Percentiles rank a stretch among this genome's conserved stretches.
These are phyloP conservation scores for Mus caroli DNA, from an alignment of 2,797 vertebrate genomes.

Conservation along the genomic window DNA sequence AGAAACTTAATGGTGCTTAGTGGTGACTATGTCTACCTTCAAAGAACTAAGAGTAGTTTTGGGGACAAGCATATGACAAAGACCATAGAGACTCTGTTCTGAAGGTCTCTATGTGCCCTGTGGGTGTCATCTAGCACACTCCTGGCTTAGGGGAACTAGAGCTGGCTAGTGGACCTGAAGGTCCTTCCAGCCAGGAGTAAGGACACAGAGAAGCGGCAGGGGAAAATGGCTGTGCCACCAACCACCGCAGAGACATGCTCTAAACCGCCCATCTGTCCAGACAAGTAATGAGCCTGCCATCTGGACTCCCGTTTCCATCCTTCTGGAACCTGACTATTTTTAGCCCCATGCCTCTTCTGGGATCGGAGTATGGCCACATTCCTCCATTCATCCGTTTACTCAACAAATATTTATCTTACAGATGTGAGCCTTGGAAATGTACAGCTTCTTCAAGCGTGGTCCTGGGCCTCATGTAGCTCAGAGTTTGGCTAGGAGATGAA, in stretches of 20 bases:
- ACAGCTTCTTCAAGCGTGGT: slow-evolving; percentile 52
- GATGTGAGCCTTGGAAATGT: slow-evolving; percentile 38
- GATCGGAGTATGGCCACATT: slow-evolving; percentile 43
- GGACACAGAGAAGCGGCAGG: background rate
- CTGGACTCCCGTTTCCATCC: slow-evolving; percentile 71
- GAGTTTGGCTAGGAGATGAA: background rate
- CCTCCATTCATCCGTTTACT: slow-evolving; percentile 54
- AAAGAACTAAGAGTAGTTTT: slow-evolving; percentile 5
- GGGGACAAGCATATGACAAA: background rate
- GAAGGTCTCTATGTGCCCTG: background rate
- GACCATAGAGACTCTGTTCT: background rate
- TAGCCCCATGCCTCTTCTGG: slow-evolving; percentile 70
- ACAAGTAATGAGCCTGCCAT: slow-evolving; percentile 69
- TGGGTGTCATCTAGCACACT: background rate
- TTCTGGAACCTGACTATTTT: slow-evolving; percentile 77
- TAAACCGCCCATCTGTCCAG: slow-evolving; percentile 70
- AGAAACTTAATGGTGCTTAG: background rate
- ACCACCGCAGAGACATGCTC: slow-evolving; percentile 34
- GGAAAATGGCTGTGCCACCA: background rate
- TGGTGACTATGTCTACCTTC: background rate
- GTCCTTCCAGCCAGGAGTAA: slow-evolving; percentile 19
- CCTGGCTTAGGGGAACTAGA: background rate
- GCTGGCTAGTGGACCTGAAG: background rate
- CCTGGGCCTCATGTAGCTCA: background rate
- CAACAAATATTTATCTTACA: slow-evolving; percentile 73